Percentiles rank a stretch among this genome's conserved stretches.
Evolutionary conservation across 2,113 vertebrate genomes (phyloP).

Genomic region (Pluvialis apricaria): DNA sequence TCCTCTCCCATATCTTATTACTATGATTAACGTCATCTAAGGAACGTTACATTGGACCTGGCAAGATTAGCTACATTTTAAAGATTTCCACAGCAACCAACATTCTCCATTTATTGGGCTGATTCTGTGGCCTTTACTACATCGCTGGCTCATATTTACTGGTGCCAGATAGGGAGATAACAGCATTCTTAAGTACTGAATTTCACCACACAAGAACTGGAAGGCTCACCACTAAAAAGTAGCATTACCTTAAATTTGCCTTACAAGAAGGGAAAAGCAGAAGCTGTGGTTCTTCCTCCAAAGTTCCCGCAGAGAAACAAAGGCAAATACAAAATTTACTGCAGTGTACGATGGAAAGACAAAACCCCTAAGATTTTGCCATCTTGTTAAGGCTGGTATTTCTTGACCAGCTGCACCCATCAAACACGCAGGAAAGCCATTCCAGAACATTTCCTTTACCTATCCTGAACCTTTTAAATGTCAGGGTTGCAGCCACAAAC

Average conservation of each 20-base stretch:
- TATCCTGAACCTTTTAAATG: not conserved
- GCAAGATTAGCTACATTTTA: constrained; percentile 35
- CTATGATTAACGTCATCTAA: constrained; percentile 40
- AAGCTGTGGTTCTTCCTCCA: not conserved
- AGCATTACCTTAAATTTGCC: not conserved
- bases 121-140: not conserved
- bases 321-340: not conserved
- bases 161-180: constrained; percentile 33
- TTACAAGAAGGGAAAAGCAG: not conserved
- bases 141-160: not conserved
- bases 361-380: not conserved
- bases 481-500: not conserved
- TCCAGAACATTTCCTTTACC: not conserved
- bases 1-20: constrained; percentile 42
- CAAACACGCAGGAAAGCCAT: not conserved
- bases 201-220: not conserved
- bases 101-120: constrained; percentile 26
- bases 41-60: constrained; percentile 9
- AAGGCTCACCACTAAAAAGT: not conserved
- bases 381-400: not conserved
- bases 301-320: not conserved
- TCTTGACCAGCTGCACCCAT: not conserved
- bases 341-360: not conserved
- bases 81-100: constrained; percentile 48
- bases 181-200: constrained; percentile 29